phyloP scores from a whole-genome alignment of 2,888 invertebrate genomes.

The Pegoplata infirma region DNA sequence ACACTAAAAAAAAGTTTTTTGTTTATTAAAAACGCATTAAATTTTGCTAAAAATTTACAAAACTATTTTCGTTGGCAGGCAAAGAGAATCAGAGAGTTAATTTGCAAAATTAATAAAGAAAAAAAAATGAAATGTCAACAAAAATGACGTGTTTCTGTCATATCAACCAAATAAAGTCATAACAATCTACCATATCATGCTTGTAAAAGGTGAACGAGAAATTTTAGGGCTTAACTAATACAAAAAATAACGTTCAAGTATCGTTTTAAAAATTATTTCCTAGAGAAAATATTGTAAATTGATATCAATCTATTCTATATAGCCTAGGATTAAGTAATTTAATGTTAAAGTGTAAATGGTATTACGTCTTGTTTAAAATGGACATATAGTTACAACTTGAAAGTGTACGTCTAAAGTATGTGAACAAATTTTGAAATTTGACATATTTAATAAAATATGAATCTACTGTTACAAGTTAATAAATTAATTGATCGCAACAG shows the following conservation, averaged over 20 bases:
- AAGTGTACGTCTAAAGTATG: no score
- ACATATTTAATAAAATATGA: background rate
- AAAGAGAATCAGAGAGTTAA: background rate
- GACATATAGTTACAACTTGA: no score
- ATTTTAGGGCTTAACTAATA: conserved; percentile 30
- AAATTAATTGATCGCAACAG: background rate
- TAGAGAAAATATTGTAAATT: conserved; percentile 1
- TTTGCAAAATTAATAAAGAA: background rate
- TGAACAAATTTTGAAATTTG: background rate
- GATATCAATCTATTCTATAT: conserved; percentile 33
- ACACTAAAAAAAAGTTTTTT: conserved; percentile 31
- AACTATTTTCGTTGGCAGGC: background rate
- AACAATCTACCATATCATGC: no score
- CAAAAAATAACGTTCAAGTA: conserved; percentile 11
- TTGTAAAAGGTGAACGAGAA: conserved; percentile 17
- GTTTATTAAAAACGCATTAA: conserved; percentile 43
- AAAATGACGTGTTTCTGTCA: background rate
- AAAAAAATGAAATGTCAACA: background rate
- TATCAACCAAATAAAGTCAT: background rate
- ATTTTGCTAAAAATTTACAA: background rate
- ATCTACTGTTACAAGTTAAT: background rate
- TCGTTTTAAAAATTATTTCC: conserved; percentile 8
- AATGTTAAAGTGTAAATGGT: conserved; percentile 30
- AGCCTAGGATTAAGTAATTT: conserved; percentile 45
- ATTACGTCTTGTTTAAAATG: conserved; percentile 22